phyloP scores from a whole-genome alignment of 2,113 vertebrate genomes.

The Channa maculata region DNA sequence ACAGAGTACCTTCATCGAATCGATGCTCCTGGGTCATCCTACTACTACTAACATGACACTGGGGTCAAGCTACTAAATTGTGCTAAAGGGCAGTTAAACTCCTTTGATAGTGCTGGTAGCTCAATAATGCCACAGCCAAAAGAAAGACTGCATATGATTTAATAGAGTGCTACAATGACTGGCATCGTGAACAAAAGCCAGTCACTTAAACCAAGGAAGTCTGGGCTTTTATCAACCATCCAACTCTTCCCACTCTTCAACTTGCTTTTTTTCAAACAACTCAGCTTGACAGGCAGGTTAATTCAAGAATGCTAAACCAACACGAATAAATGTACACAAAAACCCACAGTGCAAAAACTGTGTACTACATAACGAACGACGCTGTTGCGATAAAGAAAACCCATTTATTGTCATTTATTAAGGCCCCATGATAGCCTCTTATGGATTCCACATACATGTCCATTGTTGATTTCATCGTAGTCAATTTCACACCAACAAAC shows the following conservation, averaged over 20 bases:
- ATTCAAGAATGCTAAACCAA: constrained; percentile 26
- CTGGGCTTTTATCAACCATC: constrained; percentile 57
- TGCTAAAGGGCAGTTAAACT: constrained; percentile 49
- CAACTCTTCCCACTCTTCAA: constrained; percentile 30
- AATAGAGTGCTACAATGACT: constrained; percentile 66
- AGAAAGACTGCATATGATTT: constrained; percentile 67
- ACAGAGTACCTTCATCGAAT: too few relatives aligned
- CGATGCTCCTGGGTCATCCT: too few relatives aligned
- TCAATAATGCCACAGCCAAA: constrained; percentile 54
- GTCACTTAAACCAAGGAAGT: constrained; percentile 58
- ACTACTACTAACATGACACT: too few relatives aligned
- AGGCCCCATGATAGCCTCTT: constrained; percentile 17
- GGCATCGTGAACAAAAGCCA: constrained; percentile 70
- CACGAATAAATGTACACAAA: constrained; percentile 31
- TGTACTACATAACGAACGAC: background rate
- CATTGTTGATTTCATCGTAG: constrained; percentile 10
- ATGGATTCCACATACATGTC: constrained; percentile 34
- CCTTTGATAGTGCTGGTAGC: constrained; percentile 50
- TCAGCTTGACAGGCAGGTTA: constrained; percentile 28
- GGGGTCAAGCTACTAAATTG: background rate
- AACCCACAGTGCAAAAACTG: background rate
- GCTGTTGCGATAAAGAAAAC: constrained; percentile 24
- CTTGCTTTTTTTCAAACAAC: constrained; percentile 28
- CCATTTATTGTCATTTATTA: constrained; percentile 6
- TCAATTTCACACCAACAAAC: constrained; percentile 7